A percentile compares a stretch with the other conserved stretches of the same genome.
These are phyloP conservation scores for Apotomis turbidana DNA, from an alignment of 2,888 invertebrate genomes.

Conservation along the genomic window DNA sequence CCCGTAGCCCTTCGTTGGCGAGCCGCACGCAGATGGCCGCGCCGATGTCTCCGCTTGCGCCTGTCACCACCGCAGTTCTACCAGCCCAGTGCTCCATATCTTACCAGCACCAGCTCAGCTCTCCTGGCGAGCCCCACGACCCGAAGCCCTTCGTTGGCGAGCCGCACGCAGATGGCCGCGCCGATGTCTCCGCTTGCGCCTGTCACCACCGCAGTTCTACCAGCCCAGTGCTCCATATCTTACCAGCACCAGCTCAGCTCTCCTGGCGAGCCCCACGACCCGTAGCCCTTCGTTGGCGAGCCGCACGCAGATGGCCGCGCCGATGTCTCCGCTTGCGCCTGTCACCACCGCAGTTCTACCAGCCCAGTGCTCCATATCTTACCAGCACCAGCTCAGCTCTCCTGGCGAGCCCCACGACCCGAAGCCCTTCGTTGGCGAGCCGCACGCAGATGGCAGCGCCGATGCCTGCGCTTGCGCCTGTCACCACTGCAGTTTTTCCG, in stretches of 20 bases:
- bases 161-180: constrained; percentile 60
- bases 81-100: constrained; percentile 27
- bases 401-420: too few species aligned
- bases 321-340: constrained; percentile 56
- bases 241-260: too few species aligned
- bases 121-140: constrained; percentile 63
- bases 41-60: constrained; percentile 42
- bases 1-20: constrained; percentile 64
- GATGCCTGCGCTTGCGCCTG: constrained; percentile 49
- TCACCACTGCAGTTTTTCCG: constrained; percentile 77
- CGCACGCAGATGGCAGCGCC: too few species aligned
- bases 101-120: constrained; percentile 54
- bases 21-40: constrained; percentile 65
- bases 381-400: too few species aligned
- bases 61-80: not conserved
- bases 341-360: constrained; percentile 74
- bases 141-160: constrained; percentile 65
- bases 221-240: too few species aligned
- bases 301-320: too few species aligned
- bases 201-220: constrained; percentile 72
- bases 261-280: too few species aligned
- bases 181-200: constrained; percentile 57
- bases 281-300: too few species aligned
- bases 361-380: too few species aligned
- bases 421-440: too few species aligned